phyloP scores from a whole-genome alignment of 1,140 invertebrate species.

The Microplitis mediator region DNA sequence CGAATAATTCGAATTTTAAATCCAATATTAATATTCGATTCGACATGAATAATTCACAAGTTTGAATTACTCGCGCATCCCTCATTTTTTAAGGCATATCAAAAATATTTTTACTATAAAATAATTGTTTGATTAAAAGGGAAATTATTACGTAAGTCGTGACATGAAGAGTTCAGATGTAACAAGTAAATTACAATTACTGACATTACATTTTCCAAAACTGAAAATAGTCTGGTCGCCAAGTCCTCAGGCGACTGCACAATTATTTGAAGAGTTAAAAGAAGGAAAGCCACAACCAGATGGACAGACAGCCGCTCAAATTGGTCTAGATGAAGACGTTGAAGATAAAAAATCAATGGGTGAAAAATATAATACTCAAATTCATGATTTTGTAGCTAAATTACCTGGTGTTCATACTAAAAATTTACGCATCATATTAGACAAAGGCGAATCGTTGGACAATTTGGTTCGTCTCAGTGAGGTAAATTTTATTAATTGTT shows the following conservation, averaged over 20 bases:
- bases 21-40: too few species aligned
- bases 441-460: constrained; percentile 78
- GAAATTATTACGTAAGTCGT: constrained; percentile 78
- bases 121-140: constrained; percentile 34
- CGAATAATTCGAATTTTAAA: neutral
- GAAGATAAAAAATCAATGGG: constrained; percentile 64
- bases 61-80: too few species aligned
- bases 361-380: constrained; percentile 76
- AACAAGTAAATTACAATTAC: constrained; percentile 83
- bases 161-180: constrained; percentile 79
- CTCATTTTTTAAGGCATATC: too few species aligned
- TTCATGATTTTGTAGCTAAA: constrained; percentile 88
- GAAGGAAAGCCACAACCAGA: constrained; percentile 81
- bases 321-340: constrained; percentile 69
- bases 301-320: constrained; percentile 68
- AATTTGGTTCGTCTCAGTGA: constrained; percentile 67
- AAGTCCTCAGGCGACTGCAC: constrained; percentile 91
- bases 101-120: too few species aligned
- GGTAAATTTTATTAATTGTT: constrained; percentile 50
- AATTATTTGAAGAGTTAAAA: constrained; percentile 92
- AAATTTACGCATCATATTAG: constrained; percentile 81
- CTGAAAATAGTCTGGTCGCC: constrained; percentile 94
- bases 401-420: constrained; percentile 89
- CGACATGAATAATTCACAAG: too few species aligned
- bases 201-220: constrained; percentile 93